These are phyloP conservation scores for Steromphala cineraria DNA, from an alignment of 2,888 invertebrate genomes.

Conservation along the genomic window DNA sequence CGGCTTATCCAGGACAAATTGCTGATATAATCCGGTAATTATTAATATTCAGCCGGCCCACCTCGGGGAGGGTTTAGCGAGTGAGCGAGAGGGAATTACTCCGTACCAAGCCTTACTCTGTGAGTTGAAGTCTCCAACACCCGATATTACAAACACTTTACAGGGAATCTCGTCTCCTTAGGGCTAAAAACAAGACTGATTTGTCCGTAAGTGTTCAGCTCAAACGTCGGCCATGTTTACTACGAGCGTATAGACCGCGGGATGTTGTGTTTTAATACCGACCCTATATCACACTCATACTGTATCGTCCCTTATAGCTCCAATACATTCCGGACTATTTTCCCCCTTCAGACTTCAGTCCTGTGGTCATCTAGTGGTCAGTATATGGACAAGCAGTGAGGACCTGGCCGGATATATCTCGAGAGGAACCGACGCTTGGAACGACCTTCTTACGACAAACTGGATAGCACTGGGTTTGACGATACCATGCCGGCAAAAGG, in stretches of 20 bases:
- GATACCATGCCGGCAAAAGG: constrained; percentile 28
- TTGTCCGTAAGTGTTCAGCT: background rate
- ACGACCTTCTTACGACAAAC: constrained; percentile 15
- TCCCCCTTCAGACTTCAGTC: background rate
- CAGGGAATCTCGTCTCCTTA: too few relatives aligned
- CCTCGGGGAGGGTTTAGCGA: background rate
- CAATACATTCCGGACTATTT: too few relatives aligned
- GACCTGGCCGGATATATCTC: background rate
- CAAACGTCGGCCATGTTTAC: constrained; percentile 1
- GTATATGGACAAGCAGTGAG: background rate
- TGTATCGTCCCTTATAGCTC: too few relatives aligned
- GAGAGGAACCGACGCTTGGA: background rate
- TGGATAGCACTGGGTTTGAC: constrained; percentile 18
- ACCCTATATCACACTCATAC: background rate
- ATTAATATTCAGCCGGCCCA: background rate
- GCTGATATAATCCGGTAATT: constrained; percentile 15
- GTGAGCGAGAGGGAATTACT: background rate
- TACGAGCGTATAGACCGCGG: constrained; percentile 1
- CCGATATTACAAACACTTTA: background rate
- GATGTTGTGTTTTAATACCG: constrained; percentile 1
- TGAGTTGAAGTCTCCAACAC: background rate
- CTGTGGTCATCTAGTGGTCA: background rate
- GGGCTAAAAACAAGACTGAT: background rate
- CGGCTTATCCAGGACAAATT: constrained; percentile 9
- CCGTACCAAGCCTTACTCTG: too few relatives aligned